Percentiles rank a stretch among this genome's conserved stretches.
phyloP scores from a whole-genome alignment of 2,888 invertebrate species.

The Bhutanitis thaidina region DNA sequence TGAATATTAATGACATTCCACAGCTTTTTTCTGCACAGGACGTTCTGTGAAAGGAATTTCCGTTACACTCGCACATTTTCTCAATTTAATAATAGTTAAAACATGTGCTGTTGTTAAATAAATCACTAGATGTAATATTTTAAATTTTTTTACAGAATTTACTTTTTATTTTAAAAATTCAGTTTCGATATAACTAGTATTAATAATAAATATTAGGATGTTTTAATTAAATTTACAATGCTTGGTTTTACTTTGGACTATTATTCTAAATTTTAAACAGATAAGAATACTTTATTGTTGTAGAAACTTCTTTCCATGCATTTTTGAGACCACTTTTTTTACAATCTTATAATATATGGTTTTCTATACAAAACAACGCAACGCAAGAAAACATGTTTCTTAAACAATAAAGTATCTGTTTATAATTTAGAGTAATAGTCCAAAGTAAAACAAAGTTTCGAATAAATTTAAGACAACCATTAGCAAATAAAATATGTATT shows the following conservation, averaged over 20 bases:
- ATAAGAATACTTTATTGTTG: no score
- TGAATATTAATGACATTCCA: constrained; percentile 79
- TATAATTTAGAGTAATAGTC: not conserved
- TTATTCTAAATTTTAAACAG: not conserved
- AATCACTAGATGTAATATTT: no score
- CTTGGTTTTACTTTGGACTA: not conserved
- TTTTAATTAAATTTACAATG: not conserved
- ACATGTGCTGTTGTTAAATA: not conserved
- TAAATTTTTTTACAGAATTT: no score
- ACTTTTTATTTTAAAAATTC: no score
- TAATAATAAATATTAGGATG: no score
- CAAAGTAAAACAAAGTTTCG: not conserved
- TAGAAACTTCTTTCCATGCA: no score
- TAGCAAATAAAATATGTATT: constrained; percentile 8
- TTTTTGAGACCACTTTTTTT: no score
- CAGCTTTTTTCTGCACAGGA: constrained; percentile 57
- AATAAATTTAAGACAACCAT: constrained; percentile 3
- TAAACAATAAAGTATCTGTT: no score
- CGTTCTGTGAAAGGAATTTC: constrained; percentile 61
- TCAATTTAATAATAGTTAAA: constrained; percentile 23
- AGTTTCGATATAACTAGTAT: no score
- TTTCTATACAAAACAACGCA: no score
- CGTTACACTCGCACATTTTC: constrained; percentile 54
- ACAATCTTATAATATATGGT: no score
- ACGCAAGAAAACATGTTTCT: no score